phyloP scores from a whole-genome alignment of 2,797 vertebrate genomes.

The Podarcis lilfordi region DNA sequence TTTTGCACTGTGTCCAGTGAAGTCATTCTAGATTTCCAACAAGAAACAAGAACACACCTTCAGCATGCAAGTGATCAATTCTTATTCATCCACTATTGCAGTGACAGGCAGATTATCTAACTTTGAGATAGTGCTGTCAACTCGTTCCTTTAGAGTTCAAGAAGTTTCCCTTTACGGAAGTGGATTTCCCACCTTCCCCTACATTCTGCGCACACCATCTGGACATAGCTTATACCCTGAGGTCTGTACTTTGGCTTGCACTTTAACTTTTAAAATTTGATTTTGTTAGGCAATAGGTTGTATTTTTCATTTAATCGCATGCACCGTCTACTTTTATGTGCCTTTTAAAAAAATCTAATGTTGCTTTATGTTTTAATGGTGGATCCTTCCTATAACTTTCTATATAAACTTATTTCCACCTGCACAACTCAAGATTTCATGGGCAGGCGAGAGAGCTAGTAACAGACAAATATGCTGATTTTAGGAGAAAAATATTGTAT shows the following conservation, averaged over 20 bases:
- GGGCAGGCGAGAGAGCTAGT: too few species aligned
- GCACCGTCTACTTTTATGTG: not conserved
- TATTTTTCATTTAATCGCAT: not conserved
- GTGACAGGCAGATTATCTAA: not conserved
- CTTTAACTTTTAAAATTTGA: not conserved
- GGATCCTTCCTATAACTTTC: not conserved
- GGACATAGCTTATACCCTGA: not conserved
- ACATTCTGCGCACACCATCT: not conserved
- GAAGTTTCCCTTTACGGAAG: not conserved
- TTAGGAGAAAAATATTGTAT: not conserved
- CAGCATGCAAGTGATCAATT: not conserved
- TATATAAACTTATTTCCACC: not conserved
- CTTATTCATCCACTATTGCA: not conserved
- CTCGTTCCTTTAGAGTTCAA: not conserved
- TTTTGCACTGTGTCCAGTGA: not conserved
- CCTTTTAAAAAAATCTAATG: not conserved
- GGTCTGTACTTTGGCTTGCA: not conserved
- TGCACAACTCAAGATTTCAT: not conserved
- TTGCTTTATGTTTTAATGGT: not conserved
- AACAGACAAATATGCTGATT: not conserved
- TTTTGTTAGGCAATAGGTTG: not conserved
- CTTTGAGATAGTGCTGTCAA: rapidly evolving
- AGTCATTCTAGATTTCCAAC: conserved; percentile 11
- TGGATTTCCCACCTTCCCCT: not conserved
- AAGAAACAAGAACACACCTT: conserved; percentile 54